phyloP scores from a whole-genome alignment of 2,113 vertebrate species.

The Rhinogobius similis region DNA sequence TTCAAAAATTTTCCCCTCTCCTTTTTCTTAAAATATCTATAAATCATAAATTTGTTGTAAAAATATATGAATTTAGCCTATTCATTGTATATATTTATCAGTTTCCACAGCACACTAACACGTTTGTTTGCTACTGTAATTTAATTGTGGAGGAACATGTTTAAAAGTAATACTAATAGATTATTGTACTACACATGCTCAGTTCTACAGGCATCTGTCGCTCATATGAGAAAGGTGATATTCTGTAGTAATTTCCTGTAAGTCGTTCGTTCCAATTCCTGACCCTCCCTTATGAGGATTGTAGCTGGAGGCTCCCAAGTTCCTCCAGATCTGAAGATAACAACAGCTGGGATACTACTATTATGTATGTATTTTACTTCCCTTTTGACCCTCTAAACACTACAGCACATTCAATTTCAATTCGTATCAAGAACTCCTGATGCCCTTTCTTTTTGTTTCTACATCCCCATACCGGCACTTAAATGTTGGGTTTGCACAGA shows the following conservation, averaged over 20 bases:
- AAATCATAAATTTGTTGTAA: too few relatives aligned
- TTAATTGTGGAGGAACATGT: not conserved
- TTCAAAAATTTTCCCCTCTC: too few relatives aligned
- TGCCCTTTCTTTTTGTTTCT: slow-evolving; percentile 27
- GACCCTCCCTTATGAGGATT: slow-evolving; percentile 68
- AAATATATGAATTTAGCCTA: too few relatives aligned
- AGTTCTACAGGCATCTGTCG: slow-evolving; percentile 14
- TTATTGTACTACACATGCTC: not conserved
- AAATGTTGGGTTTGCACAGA: slow-evolving; percentile 7
- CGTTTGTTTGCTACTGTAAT: not conserved
- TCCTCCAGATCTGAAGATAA: slow-evolving; percentile 65
- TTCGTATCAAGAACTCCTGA: not conserved
- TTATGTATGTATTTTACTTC: not conserved
- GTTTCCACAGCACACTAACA: too few relatives aligned
- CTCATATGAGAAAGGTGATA: slow-evolving; percentile 45
- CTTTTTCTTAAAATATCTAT: too few relatives aligned
- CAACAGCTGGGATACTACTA: slow-evolving; percentile 45
- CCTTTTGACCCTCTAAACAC: not conserved
- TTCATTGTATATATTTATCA: too few relatives aligned
- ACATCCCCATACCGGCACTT: slow-evolving; percentile 21
- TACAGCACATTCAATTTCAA: not conserved
- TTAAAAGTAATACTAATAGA: not conserved
- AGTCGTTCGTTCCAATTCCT: slow-evolving; percentile 41
- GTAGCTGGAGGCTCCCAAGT: slow-evolving; percentile 53
- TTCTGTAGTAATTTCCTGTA: slow-evolving; percentile 70